Evolutionary conservation across 2,888 invertebrate species (phyloP), one percentile per base, ranked within the genome.

Genomic region (Agrilus mali): DNA sequence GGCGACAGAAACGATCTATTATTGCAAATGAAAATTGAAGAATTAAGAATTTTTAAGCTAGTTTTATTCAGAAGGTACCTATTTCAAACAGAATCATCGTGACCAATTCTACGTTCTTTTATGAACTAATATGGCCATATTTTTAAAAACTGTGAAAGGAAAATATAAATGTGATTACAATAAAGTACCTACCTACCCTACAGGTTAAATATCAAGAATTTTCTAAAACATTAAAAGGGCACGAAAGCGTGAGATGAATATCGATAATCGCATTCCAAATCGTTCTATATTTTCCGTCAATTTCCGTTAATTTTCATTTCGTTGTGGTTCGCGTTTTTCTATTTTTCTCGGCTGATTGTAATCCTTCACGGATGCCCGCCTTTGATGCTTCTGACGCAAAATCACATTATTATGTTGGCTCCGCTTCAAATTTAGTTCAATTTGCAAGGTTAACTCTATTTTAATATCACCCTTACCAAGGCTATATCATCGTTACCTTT

Each of bases 231-330:
- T 10, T 27, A 27, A 27, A 27, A 27, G 4, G 27, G 27, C 27
- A 27, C 2, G 41, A 41, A 41, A 41, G 14, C 36, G 41, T 10
- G 27, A 27, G 27, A 10, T 27, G 8, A 10, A 27, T 27, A 27
- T 27, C 27, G 27, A 27, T 27, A 27, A 27, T 27, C 27, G 27
- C 10, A 10, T 27, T 27, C 10, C 33, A 56, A 57, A 55, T 54
- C 55, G 59, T 58, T 60, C 57, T 58, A 60, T 63, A 66, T 66
- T 67, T 67, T 66, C 62, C 61, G 65, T 58, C 66, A 67, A 64
- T 67, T 60, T 66, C 56, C 65, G 60, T 65, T 67, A 67, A 67
- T 67, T 66, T 65, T 63, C 62, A 66, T 65, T 62, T 63, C 62
- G 66, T 63, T 64, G 64, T 63, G 56, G 53, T 56, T 44, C 50